phyloP scores from a whole-genome alignment of 2,113 vertebrate species.

The Tetrao urogallus region DNA sequence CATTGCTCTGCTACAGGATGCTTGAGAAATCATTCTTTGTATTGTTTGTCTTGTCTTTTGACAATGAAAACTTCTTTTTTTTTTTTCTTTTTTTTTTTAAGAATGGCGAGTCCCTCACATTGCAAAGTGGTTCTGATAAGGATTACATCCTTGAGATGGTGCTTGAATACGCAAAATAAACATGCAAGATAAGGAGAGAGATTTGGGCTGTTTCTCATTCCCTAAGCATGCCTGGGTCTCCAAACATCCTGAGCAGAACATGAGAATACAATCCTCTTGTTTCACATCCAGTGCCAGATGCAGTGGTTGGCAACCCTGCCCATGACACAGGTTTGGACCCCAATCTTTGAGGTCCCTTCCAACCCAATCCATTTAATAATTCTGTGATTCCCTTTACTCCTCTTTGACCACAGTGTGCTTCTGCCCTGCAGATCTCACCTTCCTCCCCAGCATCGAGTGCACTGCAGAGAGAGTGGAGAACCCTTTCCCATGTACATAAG shows the following conservation, averaged over 20 bases:
- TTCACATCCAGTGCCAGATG: background rate
- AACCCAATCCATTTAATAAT: no score
- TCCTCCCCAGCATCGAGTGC: background rate
- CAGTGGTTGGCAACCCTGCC: no score
- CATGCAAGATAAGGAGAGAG: background rate
- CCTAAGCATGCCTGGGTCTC: background rate
- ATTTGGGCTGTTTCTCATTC: background rate
- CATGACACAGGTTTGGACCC: no score
- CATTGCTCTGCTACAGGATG: background rate
- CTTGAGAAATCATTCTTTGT: background rate
- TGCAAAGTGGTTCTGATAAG: background rate
- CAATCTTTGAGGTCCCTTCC: no score
- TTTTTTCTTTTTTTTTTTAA: no score
- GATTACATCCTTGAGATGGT: background rate
- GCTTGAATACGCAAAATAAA: background rate
- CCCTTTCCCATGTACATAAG: background rate
- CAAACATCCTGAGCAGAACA: background rate
- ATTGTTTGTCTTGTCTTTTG: background rate
- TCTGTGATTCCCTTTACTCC: background rate
- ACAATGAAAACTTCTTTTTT: background rate
- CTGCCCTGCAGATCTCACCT: background rate
- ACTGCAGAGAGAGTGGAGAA: fast-evolving
- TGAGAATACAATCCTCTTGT: background rate
- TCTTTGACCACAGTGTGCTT: fast-evolving
- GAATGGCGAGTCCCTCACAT: background rate